Evolutionary conservation across 2,797 vertebrate genomes (phyloP), one percentile per base, ranked within the genome.

Genomic region (Platalea minor): DNA sequence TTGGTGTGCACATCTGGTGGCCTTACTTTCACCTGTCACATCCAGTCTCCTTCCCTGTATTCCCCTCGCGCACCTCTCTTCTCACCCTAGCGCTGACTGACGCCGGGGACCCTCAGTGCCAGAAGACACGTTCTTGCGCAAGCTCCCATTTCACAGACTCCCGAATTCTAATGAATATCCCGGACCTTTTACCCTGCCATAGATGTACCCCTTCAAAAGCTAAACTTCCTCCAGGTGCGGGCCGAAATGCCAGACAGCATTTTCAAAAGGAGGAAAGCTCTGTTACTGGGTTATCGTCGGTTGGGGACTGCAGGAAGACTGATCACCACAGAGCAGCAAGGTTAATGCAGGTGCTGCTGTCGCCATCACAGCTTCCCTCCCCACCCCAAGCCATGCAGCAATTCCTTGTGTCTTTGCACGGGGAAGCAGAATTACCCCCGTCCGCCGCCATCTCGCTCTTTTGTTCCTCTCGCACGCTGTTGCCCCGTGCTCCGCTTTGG

Each of bases 381-480:
- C 54, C 53, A 11, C 13, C 63, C 63, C 11, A 4, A 17, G 8
- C 31, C 63, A 14, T 0, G 25, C 37, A 35, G 53, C 56, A 17
- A 7, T 17, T 35, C 83, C 29, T 29, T 12, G 25, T 28, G 37
- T 20, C 39, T 26, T 54, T 26, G 28, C 45, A 33, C 4, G 9
- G 45, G 37, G 54, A 43, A 19, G 45, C 46, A n/a, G 64, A 61
- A 54, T 69, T 61, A 17, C 59, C 37, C 3, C 45, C 28, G 7
- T 3, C n/a, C 1, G 8, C 61, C 6, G 7, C 13, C 23, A 12
- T 31, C 64, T 35, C 33, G 4, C 23, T 23, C 7, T 37, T 23
- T 35, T 4, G 11, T 37, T 37, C 31, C 48, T 45, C 31, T 1
- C 2, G 4, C 54, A 21, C 8, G 0, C 33, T 11, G 18, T 26